These are phyloP conservation scores for Orthonevra nobilis DNA, from an alignment of 2,888 invertebrate species.

Conservation along the genomic window DNA sequence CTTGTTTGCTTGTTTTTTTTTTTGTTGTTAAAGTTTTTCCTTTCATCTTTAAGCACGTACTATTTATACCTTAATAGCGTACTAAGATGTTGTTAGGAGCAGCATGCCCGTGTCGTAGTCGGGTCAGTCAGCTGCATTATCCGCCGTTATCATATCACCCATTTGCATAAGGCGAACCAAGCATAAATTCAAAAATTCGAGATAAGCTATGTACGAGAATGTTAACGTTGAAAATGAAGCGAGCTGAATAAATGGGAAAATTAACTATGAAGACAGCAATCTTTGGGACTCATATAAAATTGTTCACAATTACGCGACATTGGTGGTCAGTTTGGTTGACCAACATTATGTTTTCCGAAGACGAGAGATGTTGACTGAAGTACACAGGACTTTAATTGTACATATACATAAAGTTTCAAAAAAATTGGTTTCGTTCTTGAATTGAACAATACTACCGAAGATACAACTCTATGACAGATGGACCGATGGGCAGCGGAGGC, in stretches of 20 bases:
- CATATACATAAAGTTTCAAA: too few species aligned
- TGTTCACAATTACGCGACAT: slow-evolving; percentile 38
- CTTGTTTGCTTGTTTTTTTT: slow-evolving; percentile 9
- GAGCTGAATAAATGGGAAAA: slow-evolving; percentile 62
- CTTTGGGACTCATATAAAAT: slow-evolving; percentile 33
- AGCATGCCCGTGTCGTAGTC: slow-evolving; percentile 25
- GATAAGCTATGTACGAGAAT: slow-evolving; percentile 39
- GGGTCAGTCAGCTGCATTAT: slow-evolving; percentile 55
- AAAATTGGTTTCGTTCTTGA: too few species aligned
- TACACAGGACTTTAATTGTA: too few species aligned
- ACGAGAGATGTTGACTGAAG: too few species aligned
- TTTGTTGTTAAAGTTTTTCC: too few species aligned
- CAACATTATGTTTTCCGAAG: too few species aligned
- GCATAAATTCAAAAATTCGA: slow-evolving; percentile 61
- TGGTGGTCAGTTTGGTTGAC: background rate
- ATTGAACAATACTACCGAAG: too few species aligned
- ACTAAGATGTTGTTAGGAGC: slow-evolving; percentile 31
- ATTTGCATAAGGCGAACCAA: slow-evolving; percentile 64
- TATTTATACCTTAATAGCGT: slow-evolving; percentile 57
- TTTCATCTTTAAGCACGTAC: slow-evolving; percentile 29
- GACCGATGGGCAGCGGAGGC: too few species aligned
- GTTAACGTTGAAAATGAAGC: slow-evolving; percentile 7
- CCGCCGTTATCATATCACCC: slow-evolving; percentile 66
- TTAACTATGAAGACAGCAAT: slow-evolving; percentile 55
- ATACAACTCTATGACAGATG: too few species aligned